Evolutionary conservation across 2,797 vertebrate species (phyloP).

Genomic region (Australoheros facetus): DNA sequence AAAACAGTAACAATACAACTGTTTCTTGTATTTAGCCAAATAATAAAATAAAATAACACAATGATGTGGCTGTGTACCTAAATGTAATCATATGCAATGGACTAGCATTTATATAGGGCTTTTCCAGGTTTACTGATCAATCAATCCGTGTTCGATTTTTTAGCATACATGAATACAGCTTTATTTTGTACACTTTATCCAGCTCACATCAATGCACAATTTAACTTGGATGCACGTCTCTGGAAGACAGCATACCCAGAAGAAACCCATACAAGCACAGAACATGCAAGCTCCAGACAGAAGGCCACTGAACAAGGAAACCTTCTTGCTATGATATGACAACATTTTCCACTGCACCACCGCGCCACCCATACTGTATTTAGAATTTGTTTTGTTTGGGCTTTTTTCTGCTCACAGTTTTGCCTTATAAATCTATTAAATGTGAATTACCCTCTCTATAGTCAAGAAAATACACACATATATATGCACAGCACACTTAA

Average conservation of each 20-base stretch:
- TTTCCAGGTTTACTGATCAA: background rate
- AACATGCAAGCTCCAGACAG: too few species aligned
- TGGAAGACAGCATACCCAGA: too few species aligned
- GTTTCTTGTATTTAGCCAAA: background rate
- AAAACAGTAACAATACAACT: background rate
- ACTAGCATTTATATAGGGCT: background rate
- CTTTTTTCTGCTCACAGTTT: background rate
- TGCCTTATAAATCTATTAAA: background rate
- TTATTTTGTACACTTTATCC: too few species aligned
- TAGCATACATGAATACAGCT: too few species aligned
- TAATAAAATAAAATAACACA: background rate
- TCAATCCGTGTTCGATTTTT: background rate
- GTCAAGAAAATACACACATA: background rate
- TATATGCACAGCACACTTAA: background rate
- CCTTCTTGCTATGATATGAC: too few species aligned
- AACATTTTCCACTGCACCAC: too few species aligned
- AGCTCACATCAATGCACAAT: too few species aligned
- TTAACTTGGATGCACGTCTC: too few species aligned
- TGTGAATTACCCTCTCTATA: background rate
- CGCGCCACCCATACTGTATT: too few species aligned
- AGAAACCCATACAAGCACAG: too few species aligned
- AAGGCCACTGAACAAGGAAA: too few species aligned
- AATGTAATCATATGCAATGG: background rate
- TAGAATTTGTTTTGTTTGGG: too few species aligned
- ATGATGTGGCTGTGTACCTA: background rate